Conservation (phyloP, 2,888 invertebrate species). For the Ennomos quercinarius region DNA sequence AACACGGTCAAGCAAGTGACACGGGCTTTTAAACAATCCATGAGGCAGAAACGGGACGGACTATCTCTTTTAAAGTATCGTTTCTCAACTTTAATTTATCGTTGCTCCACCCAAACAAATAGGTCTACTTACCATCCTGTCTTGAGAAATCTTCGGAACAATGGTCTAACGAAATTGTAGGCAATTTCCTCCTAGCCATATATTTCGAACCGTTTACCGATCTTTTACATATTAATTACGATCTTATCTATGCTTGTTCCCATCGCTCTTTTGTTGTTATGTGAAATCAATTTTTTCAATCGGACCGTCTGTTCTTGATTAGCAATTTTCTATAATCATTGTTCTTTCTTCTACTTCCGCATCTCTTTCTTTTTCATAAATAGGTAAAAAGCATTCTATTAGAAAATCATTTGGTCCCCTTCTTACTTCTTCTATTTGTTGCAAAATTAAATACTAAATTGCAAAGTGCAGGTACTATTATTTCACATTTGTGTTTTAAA, state of each 20-base stretch:
- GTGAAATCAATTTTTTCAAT: conserved; percentile 48
- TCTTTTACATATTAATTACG: conserved; percentile 45
- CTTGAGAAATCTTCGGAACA: conserved; percentile 40
- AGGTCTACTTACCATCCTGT: conserved; percentile 29
- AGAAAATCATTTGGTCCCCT: too few species aligned
- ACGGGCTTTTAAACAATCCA: conserved; percentile 10
- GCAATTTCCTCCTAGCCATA: conserved; percentile 33
- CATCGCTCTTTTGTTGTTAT: conserved; percentile 49
- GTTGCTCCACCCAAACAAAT: conserved; percentile 33
- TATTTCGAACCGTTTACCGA: conserved; percentile 38
- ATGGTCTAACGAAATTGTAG: conserved; percentile 37
- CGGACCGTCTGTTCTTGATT: conserved; percentile 26
- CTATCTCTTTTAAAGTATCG: conserved; percentile 4
- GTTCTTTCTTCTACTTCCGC: conserved; percentile 18
- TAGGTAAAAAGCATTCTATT: too few species aligned
- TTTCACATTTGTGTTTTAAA: too few species aligned
- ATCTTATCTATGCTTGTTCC: conserved; percentile 47
- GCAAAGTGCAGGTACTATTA: too few species aligned
- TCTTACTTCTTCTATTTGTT: too few species aligned
- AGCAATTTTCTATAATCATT: conserved; percentile 19
- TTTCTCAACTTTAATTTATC: conserved; percentile 32
- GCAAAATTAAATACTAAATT: too few species aligned
- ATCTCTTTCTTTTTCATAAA: too few species aligned
- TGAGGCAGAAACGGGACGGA: conserved; percentile 15
- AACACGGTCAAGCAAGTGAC: conserved; percentile 3